A percentile compares a stretch with the other conserved stretches of the same genome.
phyloP scores from a whole-genome alignment of 2,113 vertebrate genomes.

The Corynorhinus townsendii region DNA sequence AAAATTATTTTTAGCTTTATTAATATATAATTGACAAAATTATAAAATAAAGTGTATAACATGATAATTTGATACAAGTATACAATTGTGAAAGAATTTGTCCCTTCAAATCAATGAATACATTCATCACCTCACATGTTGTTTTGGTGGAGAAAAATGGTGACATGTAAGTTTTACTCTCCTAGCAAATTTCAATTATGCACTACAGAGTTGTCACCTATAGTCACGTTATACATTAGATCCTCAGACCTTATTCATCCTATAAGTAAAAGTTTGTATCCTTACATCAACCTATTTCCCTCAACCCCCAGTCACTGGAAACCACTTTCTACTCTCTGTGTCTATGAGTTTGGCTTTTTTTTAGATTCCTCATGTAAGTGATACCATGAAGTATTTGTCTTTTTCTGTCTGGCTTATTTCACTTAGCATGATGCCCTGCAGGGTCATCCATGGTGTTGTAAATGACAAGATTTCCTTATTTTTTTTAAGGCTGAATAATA shows the following conservation, averaged over 20 bases:
- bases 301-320: neutral
- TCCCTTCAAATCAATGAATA: neutral
- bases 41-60: neutral
- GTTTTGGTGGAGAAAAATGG: neutral
- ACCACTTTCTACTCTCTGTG: neutral
- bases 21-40: neutral
- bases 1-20: neutral
- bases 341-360: neutral
- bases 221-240: neutral
- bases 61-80: neutral
- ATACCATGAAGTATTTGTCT: neutral
- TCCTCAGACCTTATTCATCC: neutral
- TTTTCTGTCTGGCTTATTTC: neutral
- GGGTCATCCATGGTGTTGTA: neutral
- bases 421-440: neutral
- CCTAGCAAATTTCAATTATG: neutral
- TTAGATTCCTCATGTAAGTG: neutral
- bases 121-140: neutral
- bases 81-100: neutral
- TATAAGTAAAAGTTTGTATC: neutral
- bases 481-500: neutral
- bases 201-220: neutral
- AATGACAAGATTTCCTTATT: neutral
- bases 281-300: neutral
- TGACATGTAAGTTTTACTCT: neutral